A percentile compares a stretch with the other conserved stretches of the same genome.
These are phyloP conservation scores for Sphinx pinastri DNA, from an alignment of 2,888 invertebrate genomes.

Conservation along the genomic window DNA sequence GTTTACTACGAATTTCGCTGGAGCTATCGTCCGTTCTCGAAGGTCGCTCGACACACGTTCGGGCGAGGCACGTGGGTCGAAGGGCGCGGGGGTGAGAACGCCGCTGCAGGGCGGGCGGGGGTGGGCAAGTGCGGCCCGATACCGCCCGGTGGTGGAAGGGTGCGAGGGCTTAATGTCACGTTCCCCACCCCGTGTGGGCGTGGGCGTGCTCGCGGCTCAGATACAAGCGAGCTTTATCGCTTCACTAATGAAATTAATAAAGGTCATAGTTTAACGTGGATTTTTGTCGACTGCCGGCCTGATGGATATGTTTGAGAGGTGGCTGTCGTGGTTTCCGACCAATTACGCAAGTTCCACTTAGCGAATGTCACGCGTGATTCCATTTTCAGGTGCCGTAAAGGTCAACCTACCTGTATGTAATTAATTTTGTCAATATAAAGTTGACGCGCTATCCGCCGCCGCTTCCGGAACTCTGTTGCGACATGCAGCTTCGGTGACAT, in stretches of 20 bases:
- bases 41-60: constrained; percentile 46
- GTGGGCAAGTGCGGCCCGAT: constrained; percentile 31
- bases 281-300: constrained; percentile 40
- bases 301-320: background rate
- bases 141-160: constrained; percentile 36
- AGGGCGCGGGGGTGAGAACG: constrained; percentile 33
- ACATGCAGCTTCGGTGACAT: background rate
- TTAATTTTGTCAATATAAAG: constrained; percentile 3
- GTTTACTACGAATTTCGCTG: constrained; percentile 15
- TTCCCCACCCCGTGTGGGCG: constrained; percentile 51
- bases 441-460: background rate
- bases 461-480: background rate
- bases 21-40: constrained; percentile 39
- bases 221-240: constrained; percentile 46
- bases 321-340: background rate
- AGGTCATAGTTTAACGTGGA: constrained; percentile 41
- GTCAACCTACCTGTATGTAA: constrained; percentile 1
- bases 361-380: constrained; percentile 18
- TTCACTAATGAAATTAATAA: constrained; percentile 59
- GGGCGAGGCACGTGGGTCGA: constrained; percentile 52
- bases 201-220: constrained; percentile 50
- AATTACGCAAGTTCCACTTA: constrained; percentile 4
- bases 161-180: constrained; percentile 59
- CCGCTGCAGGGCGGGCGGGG: constrained; percentile 35
- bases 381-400: constrained; percentile 1